Conservation (phyloP, 2,113 vertebrate species). For the Mirza zaza region DNA sequence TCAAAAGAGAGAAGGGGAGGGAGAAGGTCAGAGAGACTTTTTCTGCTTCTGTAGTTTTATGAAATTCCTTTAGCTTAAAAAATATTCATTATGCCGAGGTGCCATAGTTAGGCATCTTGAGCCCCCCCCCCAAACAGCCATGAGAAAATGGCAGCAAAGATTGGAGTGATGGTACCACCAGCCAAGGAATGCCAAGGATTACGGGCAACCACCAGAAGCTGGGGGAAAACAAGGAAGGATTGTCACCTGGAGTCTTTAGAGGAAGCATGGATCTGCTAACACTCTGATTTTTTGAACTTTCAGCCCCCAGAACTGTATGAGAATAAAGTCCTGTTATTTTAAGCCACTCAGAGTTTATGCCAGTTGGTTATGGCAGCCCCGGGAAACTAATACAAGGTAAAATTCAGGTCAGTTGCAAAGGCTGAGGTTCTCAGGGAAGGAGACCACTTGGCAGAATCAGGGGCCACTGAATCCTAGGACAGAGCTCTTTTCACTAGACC, state of each 20-base stretch:
- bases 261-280: rapidly evolving
- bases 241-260: not conserved
- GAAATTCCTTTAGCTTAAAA: not conserved
- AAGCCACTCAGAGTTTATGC: too few species aligned
- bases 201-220: not conserved
- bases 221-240: not conserved
- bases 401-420: not conserved
- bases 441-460: not conserved
- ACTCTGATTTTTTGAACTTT: not conserved
- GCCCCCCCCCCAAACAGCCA: not conserved
- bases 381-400: rapidly evolving
- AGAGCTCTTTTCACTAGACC: not conserved
- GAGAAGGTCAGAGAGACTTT: not conserved
- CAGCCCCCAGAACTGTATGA: not conserved
- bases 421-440: not conserved
- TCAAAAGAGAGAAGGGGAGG: not conserved
- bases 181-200: not conserved
- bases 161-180: not conserved
- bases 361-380: not conserved
- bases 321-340: not conserved
- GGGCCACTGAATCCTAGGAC: not conserved
- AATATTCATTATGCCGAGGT: not conserved
- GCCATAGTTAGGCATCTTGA: not conserved
- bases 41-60: not conserved
- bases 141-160: not conserved